Evolutionary conservation across 2,888 invertebrate genomes (phyloP), one percentile per base, ranked within the genome.

Genomic region (Arenicola marina): DNA sequence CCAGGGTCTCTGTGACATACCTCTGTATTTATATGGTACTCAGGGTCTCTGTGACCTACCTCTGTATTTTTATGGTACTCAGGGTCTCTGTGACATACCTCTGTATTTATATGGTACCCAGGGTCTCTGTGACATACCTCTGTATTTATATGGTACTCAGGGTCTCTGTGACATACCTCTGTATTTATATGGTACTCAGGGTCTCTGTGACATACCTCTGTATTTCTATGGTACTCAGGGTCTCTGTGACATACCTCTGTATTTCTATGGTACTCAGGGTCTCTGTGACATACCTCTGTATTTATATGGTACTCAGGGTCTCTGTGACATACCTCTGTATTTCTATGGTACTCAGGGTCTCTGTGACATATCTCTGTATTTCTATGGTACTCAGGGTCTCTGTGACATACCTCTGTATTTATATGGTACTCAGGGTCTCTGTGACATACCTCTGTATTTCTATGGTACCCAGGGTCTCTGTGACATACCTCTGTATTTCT

Each of bases 151-250:
- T 91, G 31, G 95, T 93, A 73, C 93, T 96, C 66, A 96, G 86
- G 51, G 95, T 95, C 86, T 97, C 97, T 83, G 92, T 95, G 7
- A 93, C 96, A 86, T 94, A 91, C 84, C 91, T 87, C 85, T 96
- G 96, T 69, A 96, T 93, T 88, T 95, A 94, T 70, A 97, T 91
- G 31, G 95, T 93, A 73, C 93, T 96, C 66, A 96, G 86, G 51
- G 95, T 95, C 86, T 97, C 97, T 83, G 92, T 95, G 7, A 93
- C 96, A 86, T 94, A 91, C 84, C 91, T 87, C 85, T 96, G 96
- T 69, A 96, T 93, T 88, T 95, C 94, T 70, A 97, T 91, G 31
- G 95, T 93, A 73, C 93, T 96, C 66, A 96, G 86, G 51, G 95
- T 95, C 86, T 97, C 97, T 83, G 92, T 95, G 7, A 93, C 96